A percentile compares a stretch with the other conserved stretches of the same genome.
phyloP scores from a whole-genome alignment of 2,797 vertebrate species.

The Characodon lateralis region DNA sequence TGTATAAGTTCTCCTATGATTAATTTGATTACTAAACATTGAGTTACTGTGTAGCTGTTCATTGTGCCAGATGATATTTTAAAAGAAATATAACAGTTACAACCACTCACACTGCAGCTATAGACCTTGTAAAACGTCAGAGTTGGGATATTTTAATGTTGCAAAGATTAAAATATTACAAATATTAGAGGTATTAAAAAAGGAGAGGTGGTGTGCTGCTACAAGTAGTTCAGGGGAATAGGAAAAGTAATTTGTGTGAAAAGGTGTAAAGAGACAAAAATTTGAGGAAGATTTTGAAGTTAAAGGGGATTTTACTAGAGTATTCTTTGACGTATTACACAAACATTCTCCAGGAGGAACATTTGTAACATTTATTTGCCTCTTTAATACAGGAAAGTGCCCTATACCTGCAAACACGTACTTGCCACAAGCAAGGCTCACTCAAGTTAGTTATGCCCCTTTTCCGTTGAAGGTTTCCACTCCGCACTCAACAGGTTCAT shows the following conservation, averaged over 20 bases:
- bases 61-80: slow-evolving; percentile 44
- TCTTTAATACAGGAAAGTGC: not conserved
- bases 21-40: not conserved
- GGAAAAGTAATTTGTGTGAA: slow-evolving; percentile 15
- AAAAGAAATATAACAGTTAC: slow-evolving; percentile 34
- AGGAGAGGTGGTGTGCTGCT: slow-evolving; percentile 14
- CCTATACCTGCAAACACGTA: not conserved
- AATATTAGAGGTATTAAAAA: not conserved
- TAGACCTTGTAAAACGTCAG: slow-evolving; percentile 34
- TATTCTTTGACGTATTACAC: not conserved
- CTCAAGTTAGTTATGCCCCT: not conserved
- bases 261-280: slow-evolving; percentile 15
- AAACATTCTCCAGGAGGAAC: not conserved
- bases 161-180: slow-evolving; percentile 13
- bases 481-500: too few relatives aligned
- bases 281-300: not conserved
- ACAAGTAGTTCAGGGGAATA: slow-evolving; percentile 21
- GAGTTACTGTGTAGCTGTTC: not conserved
- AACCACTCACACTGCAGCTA: slow-evolving; percentile 20
- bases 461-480: too few relatives aligned
- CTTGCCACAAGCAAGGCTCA: slow-evolving; percentile 5
- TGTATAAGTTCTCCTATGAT: not conserved
- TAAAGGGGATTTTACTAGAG: not conserved
- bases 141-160: slow-evolving; percentile 38
- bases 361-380: not conserved